Evolutionary conservation across 2,888 invertebrate genomes (phyloP).

Genomic region (Drosophila paracracens): DNA sequence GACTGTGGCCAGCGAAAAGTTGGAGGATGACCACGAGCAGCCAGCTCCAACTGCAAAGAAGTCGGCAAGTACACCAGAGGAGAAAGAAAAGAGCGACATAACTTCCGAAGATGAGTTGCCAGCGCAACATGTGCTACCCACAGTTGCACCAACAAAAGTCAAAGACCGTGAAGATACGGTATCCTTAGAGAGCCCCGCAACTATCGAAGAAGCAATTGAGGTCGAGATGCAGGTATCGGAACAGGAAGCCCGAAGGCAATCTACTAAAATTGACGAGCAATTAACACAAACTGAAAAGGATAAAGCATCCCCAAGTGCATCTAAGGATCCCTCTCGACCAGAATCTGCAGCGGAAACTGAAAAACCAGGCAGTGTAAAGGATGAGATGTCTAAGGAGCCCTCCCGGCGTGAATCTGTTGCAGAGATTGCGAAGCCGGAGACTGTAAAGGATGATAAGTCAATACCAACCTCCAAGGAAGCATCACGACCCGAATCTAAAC

Average conservation of each 20-base stretch:
- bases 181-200: conserved; percentile 83
- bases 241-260: conserved; percentile 49
- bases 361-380: conserved; percentile 1
- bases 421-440: neutral
- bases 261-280: conserved; percentile 24
- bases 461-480: conserved; percentile 21
- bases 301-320: neutral
- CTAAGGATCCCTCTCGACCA: neutral
- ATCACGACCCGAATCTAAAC: conserved; percentile 40
- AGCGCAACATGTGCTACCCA: conserved; percentile 58
- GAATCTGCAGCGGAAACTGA: conserved; percentile 31
- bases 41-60: conserved; percentile 55
- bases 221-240: conserved; percentile 75
- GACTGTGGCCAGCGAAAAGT: neutral
- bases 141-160: conserved; percentile 52
- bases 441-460: conserved; percentile 26
- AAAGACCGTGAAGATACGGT: conserved; percentile 81
- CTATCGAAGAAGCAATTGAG: conserved; percentile 84
- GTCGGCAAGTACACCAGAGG: conserved; percentile 74
- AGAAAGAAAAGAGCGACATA: conserved; percentile 82
- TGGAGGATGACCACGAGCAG: conserved; percentile 7
- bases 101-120: conserved; percentile 85
- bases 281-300: neutral
- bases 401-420: conserved; percentile 42
- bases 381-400: conserved; percentile 22